Percentiles rank a stretch among this genome's conserved stretches.
Evolutionary conservation across 2,888 invertebrate species (phyloP).

Genomic region (Agrochola lychnidis): DNA sequence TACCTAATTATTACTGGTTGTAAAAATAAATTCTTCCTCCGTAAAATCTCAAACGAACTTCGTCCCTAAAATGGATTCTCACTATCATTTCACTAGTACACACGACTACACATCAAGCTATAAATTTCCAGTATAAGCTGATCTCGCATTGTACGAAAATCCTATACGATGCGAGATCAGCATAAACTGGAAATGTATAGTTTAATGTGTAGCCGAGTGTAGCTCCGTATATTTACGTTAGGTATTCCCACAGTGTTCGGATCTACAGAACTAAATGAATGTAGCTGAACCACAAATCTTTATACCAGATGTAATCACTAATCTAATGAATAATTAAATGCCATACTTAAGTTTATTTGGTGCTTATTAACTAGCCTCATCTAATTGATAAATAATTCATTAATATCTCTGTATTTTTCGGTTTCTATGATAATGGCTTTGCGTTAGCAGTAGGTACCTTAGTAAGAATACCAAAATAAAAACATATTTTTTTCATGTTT

Average conservation of each 20-base stretch:
- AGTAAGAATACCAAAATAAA: neutral
- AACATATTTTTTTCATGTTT: neutral
- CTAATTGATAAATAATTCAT: constrained; percentile 32
- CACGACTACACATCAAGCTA: too few species aligned
- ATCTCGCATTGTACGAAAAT: too few species aligned
- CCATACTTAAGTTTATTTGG: constrained; percentile 68
- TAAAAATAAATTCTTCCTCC: too few species aligned
- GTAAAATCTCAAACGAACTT: too few species aligned
- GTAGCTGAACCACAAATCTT: constrained; percentile 52
- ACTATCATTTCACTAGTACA: too few species aligned
- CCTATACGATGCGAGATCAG: too few species aligned
- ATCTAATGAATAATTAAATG: constrained; percentile 70
- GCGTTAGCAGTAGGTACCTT: neutral
- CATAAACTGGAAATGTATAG: too few species aligned
- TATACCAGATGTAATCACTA: constrained; percentile 72
- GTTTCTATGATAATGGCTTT: neutral
- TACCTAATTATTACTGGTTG: too few species aligned
- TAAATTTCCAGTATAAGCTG: too few species aligned
- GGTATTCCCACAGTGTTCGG: neutral
- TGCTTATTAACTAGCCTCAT: constrained; percentile 47
- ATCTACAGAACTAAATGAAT: constrained; percentile 51
- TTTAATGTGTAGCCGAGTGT: too few species aligned
- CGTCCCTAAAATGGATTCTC: too few species aligned
- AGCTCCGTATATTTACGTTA: too few species aligned
- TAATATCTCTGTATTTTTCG: constrained; percentile 2